Conservation (phyloP, 30 jellyfish, hydroid and myxozoan species). For the Pseudorhiza aurosa region DNA sequence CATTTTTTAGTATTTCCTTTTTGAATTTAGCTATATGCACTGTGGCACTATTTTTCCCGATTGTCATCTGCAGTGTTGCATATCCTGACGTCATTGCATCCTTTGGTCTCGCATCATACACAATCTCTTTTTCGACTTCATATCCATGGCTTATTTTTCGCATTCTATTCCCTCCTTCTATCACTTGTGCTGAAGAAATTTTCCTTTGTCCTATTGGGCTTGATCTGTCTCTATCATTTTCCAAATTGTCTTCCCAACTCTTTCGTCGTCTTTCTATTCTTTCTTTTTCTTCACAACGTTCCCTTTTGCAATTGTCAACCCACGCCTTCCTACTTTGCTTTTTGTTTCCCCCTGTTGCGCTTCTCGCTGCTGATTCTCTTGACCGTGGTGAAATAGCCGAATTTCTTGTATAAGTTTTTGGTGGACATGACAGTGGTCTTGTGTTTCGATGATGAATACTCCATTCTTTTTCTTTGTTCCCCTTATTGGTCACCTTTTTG, state of each 20-base stretch:
- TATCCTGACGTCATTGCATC: conserved; percentile 60
- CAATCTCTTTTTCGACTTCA: conserved; percentile 52
- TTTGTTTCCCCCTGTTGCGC: neutral
- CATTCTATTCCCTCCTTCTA: neutral
- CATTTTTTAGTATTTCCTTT: neutral
- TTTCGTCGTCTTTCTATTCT: no score
- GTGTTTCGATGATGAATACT: neutral
- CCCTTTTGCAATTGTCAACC: conserved; percentile 27
- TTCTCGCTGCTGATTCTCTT: neutral
- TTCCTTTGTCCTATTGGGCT: conserved; percentile 13
- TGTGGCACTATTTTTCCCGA: conserved; percentile 38
- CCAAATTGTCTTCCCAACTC: neutral
- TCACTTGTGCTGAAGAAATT: neutral
- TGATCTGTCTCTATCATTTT: neutral
- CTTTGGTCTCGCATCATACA: conserved; percentile 70
- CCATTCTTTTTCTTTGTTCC: neutral
- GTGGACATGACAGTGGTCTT: conserved; percentile 27
- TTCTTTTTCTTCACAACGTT: no score
- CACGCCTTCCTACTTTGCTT: neutral
- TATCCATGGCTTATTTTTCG: neutral
- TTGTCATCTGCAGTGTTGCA: conserved; percentile 47
- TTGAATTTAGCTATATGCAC: conserved; percentile 55
- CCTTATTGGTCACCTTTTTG: neutral
- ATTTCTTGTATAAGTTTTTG: neutral
- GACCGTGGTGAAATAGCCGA: neutral